Base-by-base conservation (phyloP, 2,888 invertebrate species). In the Calliopum simillimum region DNA sequence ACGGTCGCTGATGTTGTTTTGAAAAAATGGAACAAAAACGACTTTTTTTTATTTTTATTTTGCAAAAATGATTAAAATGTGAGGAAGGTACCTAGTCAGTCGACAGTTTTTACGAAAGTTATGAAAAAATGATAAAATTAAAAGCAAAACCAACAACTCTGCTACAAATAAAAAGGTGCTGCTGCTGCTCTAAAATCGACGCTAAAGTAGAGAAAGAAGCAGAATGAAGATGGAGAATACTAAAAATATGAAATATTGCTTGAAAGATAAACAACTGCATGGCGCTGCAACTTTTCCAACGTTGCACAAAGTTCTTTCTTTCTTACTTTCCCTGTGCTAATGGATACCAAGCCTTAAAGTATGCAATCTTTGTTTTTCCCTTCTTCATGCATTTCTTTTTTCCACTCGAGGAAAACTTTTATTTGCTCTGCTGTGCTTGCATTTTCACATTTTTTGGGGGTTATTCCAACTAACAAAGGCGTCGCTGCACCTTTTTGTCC, bases 211-310 rank as follows among this genome's bases (percentile, higher is more conserved):
- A 33, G n/a, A n/a, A n/a, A 58, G 33, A 14, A 25, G 11, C 13
- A 14, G 2, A 41, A 19, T 19, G 16, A 33, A 49, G 3, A 2
- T 5, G 6, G 19, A 13, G 12, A 49, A 47, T 12, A 11, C 25
- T 5, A 11, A 33, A 47, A 63, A 25, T 47, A 63, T 63, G 63
- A 63, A 63, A 49, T 63, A 63, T 63, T 33, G 63, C 49, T 33
- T 16, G 16, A 47, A 21, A 63, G 64, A 64, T 51, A 64, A 51
- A 64, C 43, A 51, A 64, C 8, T 51, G 51, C 21, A 33, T 8
- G 33, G 47, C 62, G 23, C 23, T 19, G 47, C 25, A 23, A 25
- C 1, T 33, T 33, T 33, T 33, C 8, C 33, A 8, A 8, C 33
- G 16, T 47, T 8, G 47, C 47, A 12, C n/a, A n/a, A n/a, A n/a